Percentiles rank a stretch among this genome's conserved stretches.
These are phyloP conservation scores for Pardosa pseudoannulata DNA, from an alignment of 2,888 invertebrate genomes.

Conservation along the genomic window DNA sequence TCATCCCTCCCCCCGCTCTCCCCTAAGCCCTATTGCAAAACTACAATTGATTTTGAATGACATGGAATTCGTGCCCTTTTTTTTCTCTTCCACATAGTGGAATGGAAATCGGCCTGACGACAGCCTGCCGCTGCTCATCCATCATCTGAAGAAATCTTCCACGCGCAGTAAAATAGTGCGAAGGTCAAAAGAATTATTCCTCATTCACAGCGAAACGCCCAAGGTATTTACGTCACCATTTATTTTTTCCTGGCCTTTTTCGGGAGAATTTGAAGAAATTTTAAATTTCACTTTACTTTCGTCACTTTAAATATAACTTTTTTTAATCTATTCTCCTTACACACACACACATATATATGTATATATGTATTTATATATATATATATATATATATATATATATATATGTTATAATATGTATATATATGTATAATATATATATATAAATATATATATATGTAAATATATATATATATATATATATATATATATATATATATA, in stretches of 20 bases:
- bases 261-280: background rate
- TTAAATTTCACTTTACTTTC: background rate
- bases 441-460: no score
- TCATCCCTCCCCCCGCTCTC: constrained; percentile 5
- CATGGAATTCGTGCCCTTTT: constrained; percentile 59
- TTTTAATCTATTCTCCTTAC: no score
- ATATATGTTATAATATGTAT: no score
- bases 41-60: constrained; percentile 71
- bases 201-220: constrained; percentile 56
- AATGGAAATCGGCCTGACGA: constrained; percentile 57
- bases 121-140: constrained; percentile 60
- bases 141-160: constrained; percentile 69
- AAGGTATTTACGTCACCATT: constrained; percentile 50
- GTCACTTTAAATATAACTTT: no score
- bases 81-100: constrained; percentile 24
- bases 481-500: no score
- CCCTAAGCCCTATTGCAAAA: constrained; percentile 34
- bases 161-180: constrained; percentile 66
- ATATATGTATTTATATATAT: no score
- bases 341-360: no score
- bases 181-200: constrained; percentile 49
- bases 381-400: no score
- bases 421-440: no score
- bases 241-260: constrained; percentile 15
- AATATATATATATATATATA: no score